A percentile compares a stretch with the other conserved stretches of the same genome.
Evolutionary conservation across 37 sponge, comb jelly and placozoan genomes (phyloP).

Genomic region (Beroe ovata): DNA sequence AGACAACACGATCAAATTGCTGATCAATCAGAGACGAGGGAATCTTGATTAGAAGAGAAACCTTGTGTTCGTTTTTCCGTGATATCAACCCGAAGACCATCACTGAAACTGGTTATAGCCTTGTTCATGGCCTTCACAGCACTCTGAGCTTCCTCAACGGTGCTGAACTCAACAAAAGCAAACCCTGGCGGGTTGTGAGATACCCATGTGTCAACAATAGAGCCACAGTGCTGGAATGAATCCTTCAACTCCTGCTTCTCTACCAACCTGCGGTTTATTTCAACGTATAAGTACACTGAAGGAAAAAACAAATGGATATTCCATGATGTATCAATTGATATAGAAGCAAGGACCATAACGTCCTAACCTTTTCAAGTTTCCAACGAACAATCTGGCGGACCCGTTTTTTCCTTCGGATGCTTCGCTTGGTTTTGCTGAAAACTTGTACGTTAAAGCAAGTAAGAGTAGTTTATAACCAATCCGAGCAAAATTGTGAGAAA

Average conservation of each 20-base stretch:
- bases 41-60: background rate
- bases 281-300: no score
- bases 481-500: no score
- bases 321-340: no score
- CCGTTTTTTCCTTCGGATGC: no score
- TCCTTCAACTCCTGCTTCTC: background rate
- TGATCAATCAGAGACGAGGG: no score
- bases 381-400: constrained; percentile 21
- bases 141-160: constrained; percentile 21
- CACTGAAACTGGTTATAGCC: constrained; percentile 2
- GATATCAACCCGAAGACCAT: background rate
- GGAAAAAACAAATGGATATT: no score
- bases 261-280: background rate
- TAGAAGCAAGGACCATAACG: no score
- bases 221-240: background rate
- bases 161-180: constrained; percentile 33
- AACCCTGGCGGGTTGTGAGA: constrained; percentile 5
- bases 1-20: no score
- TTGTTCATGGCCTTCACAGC: background rate
- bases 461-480: no score
- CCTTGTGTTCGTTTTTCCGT: background rate
- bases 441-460: no score
- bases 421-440: no score
- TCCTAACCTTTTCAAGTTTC: no score
- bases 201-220: constrained; percentile 6